Evolutionary conservation across 2,888 invertebrate genomes (phyloP).

Genomic region (Pachycephus smyrnensis): DNA sequence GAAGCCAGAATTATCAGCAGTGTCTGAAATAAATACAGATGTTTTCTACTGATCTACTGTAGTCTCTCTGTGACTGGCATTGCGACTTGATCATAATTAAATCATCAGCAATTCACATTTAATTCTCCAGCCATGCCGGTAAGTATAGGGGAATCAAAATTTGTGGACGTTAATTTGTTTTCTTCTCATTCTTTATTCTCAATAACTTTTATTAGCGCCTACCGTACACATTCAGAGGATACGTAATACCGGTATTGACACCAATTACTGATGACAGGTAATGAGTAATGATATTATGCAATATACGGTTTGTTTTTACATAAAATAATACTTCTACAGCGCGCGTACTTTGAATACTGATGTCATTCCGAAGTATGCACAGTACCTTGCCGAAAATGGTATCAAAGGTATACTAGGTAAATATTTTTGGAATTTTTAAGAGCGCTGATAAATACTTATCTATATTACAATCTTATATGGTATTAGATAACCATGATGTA

Average conservation of each 20-base stretch:
- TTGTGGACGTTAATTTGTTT: not conserved
- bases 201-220: not conserved
- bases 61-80: not conserved
- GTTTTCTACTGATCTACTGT: not conserved
- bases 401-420: constrained; percentile 78
- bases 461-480: not conserved
- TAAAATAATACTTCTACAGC: constrained; percentile 13
- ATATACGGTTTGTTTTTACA: not conserved
- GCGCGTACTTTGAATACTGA: constrained; percentile 51
- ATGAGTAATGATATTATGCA: not conserved
- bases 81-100: not conserved
- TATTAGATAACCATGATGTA: not conserved
- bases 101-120: not conserved
- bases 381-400: constrained; percentile 72
- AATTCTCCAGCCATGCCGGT: not conserved
- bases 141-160: not conserved
- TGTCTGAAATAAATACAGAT: not conserved
- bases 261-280: not conserved
- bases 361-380: constrained; percentile 74
- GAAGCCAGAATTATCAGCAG: not conserved
- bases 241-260: not conserved
- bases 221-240: not conserved
- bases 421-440: not conserved
- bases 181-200: not conserved
- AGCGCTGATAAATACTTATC: too few relatives aligned